Conservation (phyloP, 2,888 invertebrate genomes). For the Caenorhabditis imperialis region DNA sequence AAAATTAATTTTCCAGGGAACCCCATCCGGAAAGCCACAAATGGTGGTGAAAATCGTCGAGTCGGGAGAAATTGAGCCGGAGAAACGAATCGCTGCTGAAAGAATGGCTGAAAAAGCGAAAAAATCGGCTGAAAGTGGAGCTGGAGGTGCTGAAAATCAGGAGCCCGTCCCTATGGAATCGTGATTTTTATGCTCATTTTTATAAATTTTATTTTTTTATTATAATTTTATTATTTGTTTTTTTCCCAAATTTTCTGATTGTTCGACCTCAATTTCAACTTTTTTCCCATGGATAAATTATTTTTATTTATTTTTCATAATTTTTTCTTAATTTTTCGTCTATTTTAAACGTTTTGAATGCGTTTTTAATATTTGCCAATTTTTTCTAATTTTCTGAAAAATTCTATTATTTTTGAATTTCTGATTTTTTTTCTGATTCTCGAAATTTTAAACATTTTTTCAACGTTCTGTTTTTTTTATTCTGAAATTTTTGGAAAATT, state of each 20-base stretch:
- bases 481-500: no score
- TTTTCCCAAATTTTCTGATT: background rate
- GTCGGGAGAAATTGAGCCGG: conserved; percentile 68
- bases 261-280: background rate
- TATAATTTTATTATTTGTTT: background rate
- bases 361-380: no score
- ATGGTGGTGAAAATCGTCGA: conserved; percentile 74
- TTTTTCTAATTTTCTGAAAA: no score
- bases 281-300: background rate
- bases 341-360: conserved; percentile 2
- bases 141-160: conserved; percentile 33
- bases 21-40: conserved; percentile 72
- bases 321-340: no score
- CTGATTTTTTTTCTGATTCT: no score
- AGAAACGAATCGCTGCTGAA: conserved; percentile 57
- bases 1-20: conserved; percentile 59
- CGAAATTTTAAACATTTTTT: no score
- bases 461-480: no score
- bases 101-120: conserved; percentile 30
- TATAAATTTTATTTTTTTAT: conserved; percentile 12
- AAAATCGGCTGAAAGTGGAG: conserved; percentile 11
- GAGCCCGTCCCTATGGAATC: conserved; percentile 22
- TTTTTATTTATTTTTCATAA: conserved; percentile 1
- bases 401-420: no score
- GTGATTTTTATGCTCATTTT: conserved; percentile 13